Evolutionary conservation across 2,888 invertebrate species (phyloP).

Genomic region (Thumatha senex): DNA sequence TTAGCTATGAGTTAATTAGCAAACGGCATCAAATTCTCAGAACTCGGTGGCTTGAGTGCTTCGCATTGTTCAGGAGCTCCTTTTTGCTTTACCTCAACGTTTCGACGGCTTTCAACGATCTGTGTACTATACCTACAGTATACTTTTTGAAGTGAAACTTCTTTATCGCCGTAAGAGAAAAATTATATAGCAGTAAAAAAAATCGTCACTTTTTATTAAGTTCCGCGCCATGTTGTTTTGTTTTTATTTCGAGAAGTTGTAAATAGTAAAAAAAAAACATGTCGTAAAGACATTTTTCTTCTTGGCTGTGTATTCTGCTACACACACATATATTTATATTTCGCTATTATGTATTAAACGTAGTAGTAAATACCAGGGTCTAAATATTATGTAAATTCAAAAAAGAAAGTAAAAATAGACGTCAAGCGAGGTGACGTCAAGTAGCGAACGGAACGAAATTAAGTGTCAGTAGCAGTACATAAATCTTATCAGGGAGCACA

Average conservation of each 20-base stretch:
- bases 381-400: constrained; percentile 29
- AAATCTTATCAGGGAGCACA: constrained; percentile 71
- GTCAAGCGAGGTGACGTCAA: constrained; percentile 48
- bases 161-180: too few relatives aligned
- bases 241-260: too few relatives aligned
- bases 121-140: background rate
- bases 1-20: constrained; percentile 49
- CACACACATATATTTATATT: too few relatives aligned
- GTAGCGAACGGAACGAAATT: constrained; percentile 66
- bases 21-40: constrained; percentile 22
- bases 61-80: constrained; percentile 20
- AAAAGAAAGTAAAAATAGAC: constrained; percentile 26
- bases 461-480: constrained; percentile 74
- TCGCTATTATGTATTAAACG: too few relatives aligned
- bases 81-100: constrained; percentile 13
- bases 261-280: too few relatives aligned
- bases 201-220: too few relatives aligned
- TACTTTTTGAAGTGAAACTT: too few relatives aligned
- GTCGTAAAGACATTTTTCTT: background rate
- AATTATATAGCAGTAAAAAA: too few relatives aligned
- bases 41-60: constrained; percentile 17
- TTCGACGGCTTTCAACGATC: constrained; percentile 5
- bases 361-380: background rate
- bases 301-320: too few relatives aligned
- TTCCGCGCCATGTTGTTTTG: too few relatives aligned